These are phyloP conservation scores for Aphidius colemani DNA, from an alignment of 2,888 invertebrate species.

Conservation along the genomic window DNA sequence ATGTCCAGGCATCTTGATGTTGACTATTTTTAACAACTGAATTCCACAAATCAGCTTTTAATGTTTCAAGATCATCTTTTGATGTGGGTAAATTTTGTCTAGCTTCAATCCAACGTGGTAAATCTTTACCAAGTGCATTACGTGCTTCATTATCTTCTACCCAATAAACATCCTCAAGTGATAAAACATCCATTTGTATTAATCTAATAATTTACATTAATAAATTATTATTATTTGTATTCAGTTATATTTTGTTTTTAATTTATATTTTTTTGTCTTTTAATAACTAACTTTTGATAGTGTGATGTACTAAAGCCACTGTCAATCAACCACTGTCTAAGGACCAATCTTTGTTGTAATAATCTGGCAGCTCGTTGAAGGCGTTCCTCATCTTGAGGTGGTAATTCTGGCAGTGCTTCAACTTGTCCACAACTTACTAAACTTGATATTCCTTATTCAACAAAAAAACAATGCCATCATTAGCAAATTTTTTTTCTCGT, in stretches of 20 bases:
- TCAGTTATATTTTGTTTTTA: background rate
- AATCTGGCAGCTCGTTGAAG: conserved; percentile 80
- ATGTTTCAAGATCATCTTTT: conserved; percentile 75
- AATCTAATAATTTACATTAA: conserved; percentile 61
- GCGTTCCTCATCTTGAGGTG: conserved; percentile 81
- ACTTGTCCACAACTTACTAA: conserved; percentile 80
- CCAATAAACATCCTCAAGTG: conserved; percentile 91
- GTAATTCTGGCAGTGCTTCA: conserved; percentile 80
- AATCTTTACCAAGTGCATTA: conserved; percentile 78
- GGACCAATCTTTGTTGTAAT: conserved; percentile 81
- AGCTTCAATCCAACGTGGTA: conserved; percentile 78
- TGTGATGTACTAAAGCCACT: conserved; percentile 72
- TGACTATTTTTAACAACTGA: conserved; percentile 83
- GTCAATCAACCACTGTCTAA: conserved; percentile 83
- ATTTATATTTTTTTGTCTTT: background rate
- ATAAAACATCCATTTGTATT: conserved; percentile 79
- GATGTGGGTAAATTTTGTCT: conserved; percentile 82
- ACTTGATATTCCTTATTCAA: conserved; percentile 75
- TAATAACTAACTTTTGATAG: conserved; percentile 67
- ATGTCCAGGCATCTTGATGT: conserved; percentile 89
- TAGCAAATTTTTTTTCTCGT: no score
- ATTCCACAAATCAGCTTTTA: conserved; percentile 85
- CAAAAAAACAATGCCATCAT: no score
- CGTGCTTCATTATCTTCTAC: conserved; percentile 80
- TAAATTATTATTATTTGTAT: conserved; percentile 19